Evolutionary conservation across 2,113 vertebrate species (phyloP).

Genomic region (Corapipo altera): DNA sequence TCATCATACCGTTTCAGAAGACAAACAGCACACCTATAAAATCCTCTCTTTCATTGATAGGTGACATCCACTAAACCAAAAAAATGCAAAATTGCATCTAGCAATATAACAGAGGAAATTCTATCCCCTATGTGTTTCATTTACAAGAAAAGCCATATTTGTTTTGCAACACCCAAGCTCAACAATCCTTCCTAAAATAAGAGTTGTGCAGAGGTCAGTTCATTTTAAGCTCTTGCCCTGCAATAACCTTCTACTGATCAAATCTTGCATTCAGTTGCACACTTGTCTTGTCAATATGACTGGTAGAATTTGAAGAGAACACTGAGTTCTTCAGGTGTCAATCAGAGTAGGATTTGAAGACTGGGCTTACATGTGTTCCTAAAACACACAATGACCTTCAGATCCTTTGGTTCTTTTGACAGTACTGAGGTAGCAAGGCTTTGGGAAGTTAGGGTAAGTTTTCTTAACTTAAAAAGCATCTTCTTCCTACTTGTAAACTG

Average conservation of each 20-base stretch:
- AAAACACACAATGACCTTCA: not conserved
- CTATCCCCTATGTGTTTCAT: not conserved
- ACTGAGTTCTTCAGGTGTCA: not conserved
- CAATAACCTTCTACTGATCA: not conserved
- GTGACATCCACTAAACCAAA: not conserved
- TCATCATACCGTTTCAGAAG: not conserved
- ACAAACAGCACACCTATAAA: not conserved
- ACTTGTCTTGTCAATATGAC: not conserved
- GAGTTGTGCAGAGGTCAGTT: not conserved
- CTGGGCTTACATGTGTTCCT: not conserved
- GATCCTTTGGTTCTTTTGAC: not conserved
- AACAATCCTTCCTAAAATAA: not conserved
- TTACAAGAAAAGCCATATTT: not conserved
- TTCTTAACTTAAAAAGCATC: not conserved
- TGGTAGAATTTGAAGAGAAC: slow-evolving; percentile 11
- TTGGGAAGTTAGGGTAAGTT: not conserved
- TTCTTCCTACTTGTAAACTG: not conserved
- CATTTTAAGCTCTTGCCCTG: not conserved
- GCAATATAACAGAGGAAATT: not conserved
- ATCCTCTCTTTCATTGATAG: fast-evolving
- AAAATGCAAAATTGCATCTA: not conserved
- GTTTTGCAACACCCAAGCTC: not conserved
- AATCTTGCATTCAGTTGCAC: not conserved
- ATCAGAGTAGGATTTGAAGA: not conserved
- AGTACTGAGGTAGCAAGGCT: not conserved